Conservation (phyloP, 2,113 vertebrate species). For the Pachycephala philippinensis region DNA sequence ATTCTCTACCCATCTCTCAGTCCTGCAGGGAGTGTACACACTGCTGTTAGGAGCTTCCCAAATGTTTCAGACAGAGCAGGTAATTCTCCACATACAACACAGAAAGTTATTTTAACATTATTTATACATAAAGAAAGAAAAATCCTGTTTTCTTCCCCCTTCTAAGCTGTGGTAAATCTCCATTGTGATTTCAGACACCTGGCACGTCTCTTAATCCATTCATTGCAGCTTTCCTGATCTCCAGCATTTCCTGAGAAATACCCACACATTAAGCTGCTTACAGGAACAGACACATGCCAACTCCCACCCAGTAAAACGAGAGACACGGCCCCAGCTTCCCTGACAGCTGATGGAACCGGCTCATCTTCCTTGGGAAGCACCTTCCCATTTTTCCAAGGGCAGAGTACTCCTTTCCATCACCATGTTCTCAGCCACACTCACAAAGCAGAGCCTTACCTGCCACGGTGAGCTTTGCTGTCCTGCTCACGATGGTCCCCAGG, state of each 20-base stretch:
- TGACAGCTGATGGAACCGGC: not conserved
- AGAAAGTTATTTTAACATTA: not conserved
- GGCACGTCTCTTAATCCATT: not conserved
- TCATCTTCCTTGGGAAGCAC: rapidly evolving
- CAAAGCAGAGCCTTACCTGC: slow-evolving; percentile 76
- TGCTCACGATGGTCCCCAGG: slow-evolving; percentile 91
- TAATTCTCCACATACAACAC: not conserved
- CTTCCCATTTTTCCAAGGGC: not conserved
- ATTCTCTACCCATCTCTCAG: not conserved
- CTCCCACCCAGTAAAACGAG: not conserved
- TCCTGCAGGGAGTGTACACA: not conserved
- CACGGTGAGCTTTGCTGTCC: slow-evolving; percentile 86
- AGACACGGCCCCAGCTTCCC: not conserved
- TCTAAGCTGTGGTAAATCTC: not conserved
- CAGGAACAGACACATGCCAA: not conserved
- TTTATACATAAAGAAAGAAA: not conserved
- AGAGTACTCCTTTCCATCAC: rapidly evolving
- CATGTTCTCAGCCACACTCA: rapidly evolving
- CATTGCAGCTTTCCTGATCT: not conserved
- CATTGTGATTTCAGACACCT: not conserved
- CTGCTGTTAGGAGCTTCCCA: not conserved
- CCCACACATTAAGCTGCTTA: not conserved
- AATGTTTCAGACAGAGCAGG: not conserved
- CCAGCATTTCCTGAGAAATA: not conserved
- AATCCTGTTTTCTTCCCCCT: not conserved